Conservation (phyloP, 2,113 vertebrate species). For the Syngnathus floridae region DNA sequence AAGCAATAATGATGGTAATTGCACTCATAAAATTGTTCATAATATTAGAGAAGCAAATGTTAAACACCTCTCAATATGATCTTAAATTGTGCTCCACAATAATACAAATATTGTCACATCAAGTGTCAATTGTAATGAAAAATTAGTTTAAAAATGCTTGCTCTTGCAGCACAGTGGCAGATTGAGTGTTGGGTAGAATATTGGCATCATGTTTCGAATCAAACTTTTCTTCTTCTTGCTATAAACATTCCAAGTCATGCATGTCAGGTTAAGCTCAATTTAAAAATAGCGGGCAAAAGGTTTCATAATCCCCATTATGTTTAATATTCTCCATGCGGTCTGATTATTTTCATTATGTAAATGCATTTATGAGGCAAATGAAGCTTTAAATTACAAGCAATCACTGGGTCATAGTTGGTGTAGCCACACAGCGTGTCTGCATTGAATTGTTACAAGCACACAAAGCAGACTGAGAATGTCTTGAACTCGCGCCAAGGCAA, state of each 20-base stretch:
- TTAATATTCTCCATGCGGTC: neutral
- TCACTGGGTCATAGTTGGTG: slow-evolving; percentile 38
- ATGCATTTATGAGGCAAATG: slow-evolving; percentile 20
- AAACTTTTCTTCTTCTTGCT: neutral
- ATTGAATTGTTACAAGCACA: slow-evolving; percentile 37
- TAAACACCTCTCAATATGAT: neutral
- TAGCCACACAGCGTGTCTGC: slow-evolving; percentile 21
- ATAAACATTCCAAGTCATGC: too few relatives aligned
- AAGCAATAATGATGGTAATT: neutral
- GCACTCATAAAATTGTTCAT: neutral
- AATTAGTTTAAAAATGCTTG: neutral
- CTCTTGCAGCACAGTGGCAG: neutral
- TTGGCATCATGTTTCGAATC: neutral
- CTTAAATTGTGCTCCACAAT: neutral
- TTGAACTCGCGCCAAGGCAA: slow-evolving; percentile 48
- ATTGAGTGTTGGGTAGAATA: neutral
- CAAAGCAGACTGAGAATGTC: slow-evolving; percentile 38
- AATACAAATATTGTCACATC: neutral
- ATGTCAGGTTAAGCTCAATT: neutral
- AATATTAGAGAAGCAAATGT: too few relatives aligned
- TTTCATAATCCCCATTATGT: neutral
- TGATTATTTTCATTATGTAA: neutral
- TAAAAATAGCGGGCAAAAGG: neutral
- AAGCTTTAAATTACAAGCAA: slow-evolving; percentile 32
- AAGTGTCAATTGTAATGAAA: neutral